These are phyloP conservation scores for Ctenochaetus hawaiiensis DNA, from an alignment of 2,797 vertebrate genomes.

Conservation along the genomic window DNA sequence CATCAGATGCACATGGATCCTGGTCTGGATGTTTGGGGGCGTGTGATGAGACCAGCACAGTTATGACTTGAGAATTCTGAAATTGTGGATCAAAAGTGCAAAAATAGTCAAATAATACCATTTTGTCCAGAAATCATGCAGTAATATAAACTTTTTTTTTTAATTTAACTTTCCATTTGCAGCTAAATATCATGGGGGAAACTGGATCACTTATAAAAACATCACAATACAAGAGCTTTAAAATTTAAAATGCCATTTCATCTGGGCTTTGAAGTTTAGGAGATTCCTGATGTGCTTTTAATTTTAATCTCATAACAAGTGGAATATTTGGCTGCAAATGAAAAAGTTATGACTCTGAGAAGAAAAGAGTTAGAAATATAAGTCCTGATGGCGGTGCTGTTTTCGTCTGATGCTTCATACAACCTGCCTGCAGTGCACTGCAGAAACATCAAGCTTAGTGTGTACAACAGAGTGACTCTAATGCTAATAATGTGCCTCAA, in stretches of 20 bases:
- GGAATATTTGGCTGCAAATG: slow-evolving; percentile 32
- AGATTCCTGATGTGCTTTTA: slow-evolving; percentile 28
- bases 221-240: too few species aligned
- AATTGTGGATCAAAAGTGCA: slow-evolving; percentile 42
- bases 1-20: slow-evolving; percentile 18
- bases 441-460: too few species aligned
- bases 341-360: slow-evolving; percentile 3
- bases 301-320: neutral
- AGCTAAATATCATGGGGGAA: slow-evolving; percentile 12
- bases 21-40: slow-evolving; percentile 6
- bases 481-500: slow-evolving; percentile 19
- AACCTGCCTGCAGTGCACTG: slow-evolving; percentile 49
- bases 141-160: too few species aligned
- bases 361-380: neutral
- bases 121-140: slow-evolving; percentile 26
- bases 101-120: neutral
- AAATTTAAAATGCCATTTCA: too few species aligned
- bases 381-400: slow-evolving; percentile 6
- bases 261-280: neutral
- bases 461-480: neutral
- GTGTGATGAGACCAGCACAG: slow-evolving; percentile 24
- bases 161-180: slow-evolving; percentile 19
- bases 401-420: slow-evolving; percentile 33
- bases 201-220: too few species aligned
- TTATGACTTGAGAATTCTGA: slow-evolving; percentile 18